A percentile compares a stretch with the other conserved stretches of the same genome.
Evolutionary conservation across 92 coral and sea anemone genomes (phyloP).

Genomic region (Blastomussa wellsi): DNA sequence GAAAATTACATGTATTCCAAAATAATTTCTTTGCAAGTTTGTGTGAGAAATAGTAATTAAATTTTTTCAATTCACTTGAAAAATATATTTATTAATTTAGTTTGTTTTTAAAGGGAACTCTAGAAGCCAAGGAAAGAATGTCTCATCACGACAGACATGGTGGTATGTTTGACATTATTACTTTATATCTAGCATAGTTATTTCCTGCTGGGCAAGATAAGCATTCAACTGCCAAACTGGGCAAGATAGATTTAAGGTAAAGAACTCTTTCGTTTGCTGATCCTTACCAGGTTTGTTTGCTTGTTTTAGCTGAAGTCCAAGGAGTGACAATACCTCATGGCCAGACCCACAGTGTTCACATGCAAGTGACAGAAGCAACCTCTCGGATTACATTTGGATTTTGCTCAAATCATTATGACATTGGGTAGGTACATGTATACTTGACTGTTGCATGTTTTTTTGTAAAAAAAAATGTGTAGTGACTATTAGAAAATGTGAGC

Average conservation of each 20-base stretch:
- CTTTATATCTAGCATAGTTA: no score
- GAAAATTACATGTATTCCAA: no score
- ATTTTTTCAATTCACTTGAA: neutral
- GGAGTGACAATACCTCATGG: constrained; percentile 83
- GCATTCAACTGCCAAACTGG: no score
- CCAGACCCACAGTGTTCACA: constrained; percentile 56
- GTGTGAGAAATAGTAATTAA: no score
- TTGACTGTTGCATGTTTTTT: neutral
- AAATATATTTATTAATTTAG: constrained; percentile 4
- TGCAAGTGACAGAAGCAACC: constrained; percentile 50
- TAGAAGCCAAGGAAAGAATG: constrained; percentile 84
- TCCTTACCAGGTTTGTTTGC: no score
- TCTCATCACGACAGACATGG: constrained; percentile 67
- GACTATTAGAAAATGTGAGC: no score
- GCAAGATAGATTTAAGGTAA: no score
- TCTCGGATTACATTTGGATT: constrained; percentile 79
- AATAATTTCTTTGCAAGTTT: no score
- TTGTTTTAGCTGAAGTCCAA: constrained; percentile 78
- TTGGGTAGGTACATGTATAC: constrained; percentile 80
- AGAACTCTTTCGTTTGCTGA: no score
- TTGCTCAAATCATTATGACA: constrained; percentile 77
- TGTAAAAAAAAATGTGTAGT: no score
- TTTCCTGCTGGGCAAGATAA: no score
- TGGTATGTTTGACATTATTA: constrained; percentile 57
- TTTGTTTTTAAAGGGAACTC: no score